Conservation (phyloP, 2,113 vertebrate species). For the Cepphus grylle region DNA sequence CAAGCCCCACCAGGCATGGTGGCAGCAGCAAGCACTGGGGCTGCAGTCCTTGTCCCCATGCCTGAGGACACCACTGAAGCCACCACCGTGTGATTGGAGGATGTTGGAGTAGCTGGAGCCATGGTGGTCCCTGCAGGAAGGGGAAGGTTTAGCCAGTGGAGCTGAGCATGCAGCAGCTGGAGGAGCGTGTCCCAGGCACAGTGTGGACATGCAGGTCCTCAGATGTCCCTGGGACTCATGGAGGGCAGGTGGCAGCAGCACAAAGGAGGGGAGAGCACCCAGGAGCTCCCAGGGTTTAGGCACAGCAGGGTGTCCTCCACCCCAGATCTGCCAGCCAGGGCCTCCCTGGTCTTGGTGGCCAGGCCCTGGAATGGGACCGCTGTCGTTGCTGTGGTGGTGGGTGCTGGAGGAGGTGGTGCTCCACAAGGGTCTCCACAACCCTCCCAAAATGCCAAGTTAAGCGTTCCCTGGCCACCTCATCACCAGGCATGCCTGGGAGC, state of each 20-base stretch:
- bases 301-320: neutral
- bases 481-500: neutral
- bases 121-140: neutral
- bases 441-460: neutral
- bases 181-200: neutral
- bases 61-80: neutral
- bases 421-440: neutral
- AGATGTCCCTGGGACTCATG: accelerated
- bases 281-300: neutral
- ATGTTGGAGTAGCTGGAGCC: neutral
- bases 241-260: neutral
- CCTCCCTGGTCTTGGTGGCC: neutral
- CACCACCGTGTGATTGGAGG: accelerated
- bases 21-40: neutral
- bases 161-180: neutral
- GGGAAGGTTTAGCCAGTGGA: neutral
- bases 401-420: neutral
- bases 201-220: neutral
- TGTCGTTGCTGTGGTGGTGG: neutral
- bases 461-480: neutral
- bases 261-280: neutral
- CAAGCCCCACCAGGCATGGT: accelerated
- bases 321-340: neutral
- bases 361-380: no score
- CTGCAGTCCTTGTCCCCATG: neutral